Percentiles rank a stretch among this genome's conserved stretches.
phyloP scores from a whole-genome alignment of 1,140 invertebrate species.

The Caenorhabditis briggsae region DNA sequence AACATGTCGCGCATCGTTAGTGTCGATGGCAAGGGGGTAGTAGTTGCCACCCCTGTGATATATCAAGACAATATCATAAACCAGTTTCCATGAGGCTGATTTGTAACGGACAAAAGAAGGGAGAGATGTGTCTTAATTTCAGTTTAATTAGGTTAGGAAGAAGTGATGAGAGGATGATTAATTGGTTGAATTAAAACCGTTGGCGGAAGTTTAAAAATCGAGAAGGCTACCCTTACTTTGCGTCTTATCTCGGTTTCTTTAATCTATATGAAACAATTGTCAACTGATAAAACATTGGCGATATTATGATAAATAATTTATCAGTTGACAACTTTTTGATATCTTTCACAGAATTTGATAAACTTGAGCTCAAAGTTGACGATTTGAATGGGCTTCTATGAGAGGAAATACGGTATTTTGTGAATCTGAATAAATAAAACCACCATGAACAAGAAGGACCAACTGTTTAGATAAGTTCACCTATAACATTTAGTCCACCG shows the following conservation, averaged over 20 bases:
- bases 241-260: too few species aligned
- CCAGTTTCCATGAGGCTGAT: slow-evolving; percentile 19
- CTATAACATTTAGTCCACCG: not conserved
- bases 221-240: too few species aligned
- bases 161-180: not conserved
- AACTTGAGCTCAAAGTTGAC: too few species aligned
- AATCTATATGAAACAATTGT: too few species aligned
- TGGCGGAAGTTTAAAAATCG: too few species aligned
- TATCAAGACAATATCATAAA: not conserved
- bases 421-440: not conserved
- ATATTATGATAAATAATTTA: too few species aligned
- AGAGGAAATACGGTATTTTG: too few species aligned
- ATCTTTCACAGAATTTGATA: too few species aligned
- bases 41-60: not conserved
- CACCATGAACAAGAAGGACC: too few species aligned
- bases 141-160: not conserved
- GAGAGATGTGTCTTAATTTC: not conserved
- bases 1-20: slow-evolving; percentile 50
- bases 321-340: too few species aligned
- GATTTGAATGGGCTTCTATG: too few species aligned
- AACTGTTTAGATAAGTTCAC: slow-evolving; percentile 1
- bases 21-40: slow-evolving; percentile 7
- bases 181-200: not conserved
- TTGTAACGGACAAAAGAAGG: not conserved
- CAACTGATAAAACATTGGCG: too few species aligned